A percentile compares a stretch with the other conserved stretches of the same genome.
Conservation (phyloP, 2,113 vertebrate genomes). For the Mesitornis unicolor region DNA sequence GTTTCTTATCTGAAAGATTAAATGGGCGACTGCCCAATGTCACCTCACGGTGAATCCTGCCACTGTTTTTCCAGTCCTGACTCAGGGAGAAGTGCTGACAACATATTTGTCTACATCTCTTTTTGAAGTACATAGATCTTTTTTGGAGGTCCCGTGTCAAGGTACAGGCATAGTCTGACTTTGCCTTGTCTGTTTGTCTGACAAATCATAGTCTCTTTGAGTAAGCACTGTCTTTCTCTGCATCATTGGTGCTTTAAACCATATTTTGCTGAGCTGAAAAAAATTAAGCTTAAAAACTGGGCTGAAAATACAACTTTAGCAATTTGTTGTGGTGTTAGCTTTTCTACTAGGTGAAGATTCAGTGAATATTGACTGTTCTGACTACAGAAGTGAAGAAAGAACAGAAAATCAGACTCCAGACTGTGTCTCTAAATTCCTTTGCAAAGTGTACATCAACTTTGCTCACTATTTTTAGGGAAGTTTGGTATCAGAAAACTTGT, state of each 20-base stretch:
- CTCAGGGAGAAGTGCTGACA: neutral
- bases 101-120: neutral
- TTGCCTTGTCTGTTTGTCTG: neutral
- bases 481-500: neutral
- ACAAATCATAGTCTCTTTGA: neutral
- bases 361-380: neutral
- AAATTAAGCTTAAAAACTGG: neutral
- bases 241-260: neutral
- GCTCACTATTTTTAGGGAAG: neutral
- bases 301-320: neutral
- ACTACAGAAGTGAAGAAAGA: neutral
- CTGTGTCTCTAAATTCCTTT: neutral
- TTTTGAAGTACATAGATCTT: neutral
- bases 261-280: neutral
- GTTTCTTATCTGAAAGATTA: neutral
- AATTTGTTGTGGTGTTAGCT: neutral
- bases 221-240: neutral
- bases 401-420: neutral
- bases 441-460: neutral
- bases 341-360: neutral
- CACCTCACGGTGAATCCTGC: neutral
- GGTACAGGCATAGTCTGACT: neutral
- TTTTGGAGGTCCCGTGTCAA: neutral
- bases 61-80: neutral
- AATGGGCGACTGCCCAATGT: accelerated